Base-by-base conservation (phyloP, 2,113 vertebrate species). In the Pelodiscus sinensis region DNA sequence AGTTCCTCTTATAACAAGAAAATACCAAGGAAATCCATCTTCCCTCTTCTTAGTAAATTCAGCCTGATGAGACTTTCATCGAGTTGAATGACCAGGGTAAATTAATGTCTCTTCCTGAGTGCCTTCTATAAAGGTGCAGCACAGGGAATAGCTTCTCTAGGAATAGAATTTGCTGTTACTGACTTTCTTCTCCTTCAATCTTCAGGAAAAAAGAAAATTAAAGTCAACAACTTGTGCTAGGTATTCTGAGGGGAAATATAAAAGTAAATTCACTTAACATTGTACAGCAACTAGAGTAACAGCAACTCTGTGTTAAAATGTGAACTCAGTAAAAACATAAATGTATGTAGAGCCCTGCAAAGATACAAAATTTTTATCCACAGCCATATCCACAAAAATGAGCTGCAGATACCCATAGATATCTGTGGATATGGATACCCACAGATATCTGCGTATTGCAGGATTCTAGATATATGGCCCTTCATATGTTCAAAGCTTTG, bases 131-230 rank as follows among this genome's bases (percentile, higher is more conserved):
- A 88, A 24, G 24, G 15, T 0, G 0, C 29, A 22, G 75, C 73
- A 81, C 91, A 77, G 35, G 35, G 82, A 90, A 21, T 0, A 27
- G 54, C 9, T 85, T 38, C 81, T 93, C 98, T 98, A 99, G 6
- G 99, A 98, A 97, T 99, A 99, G 96, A 99, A 99, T 96, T 97
- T 99, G 96, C 99, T 99, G 97, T 99, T 99, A 98, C 98, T 99
- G 92, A 99, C 97, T 95, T 98, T 99, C 98, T 99, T 99, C 97
- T 99, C 99, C 95, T 97, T 99, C 51, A 98, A 92, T 97, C 99
- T 99, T 96, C 92, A 97, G 91, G 25, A 65, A 75, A 54, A 54
- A 38, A 86, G 21, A 10, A 86, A 56, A 95, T 44, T 51, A n/a
- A 29, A 12, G 1, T 85, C 68, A 94, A 52, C 16, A 84, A 38